Conservation (phyloP, 2,797 vertebrate species). For the Staurois parvus region DNA sequence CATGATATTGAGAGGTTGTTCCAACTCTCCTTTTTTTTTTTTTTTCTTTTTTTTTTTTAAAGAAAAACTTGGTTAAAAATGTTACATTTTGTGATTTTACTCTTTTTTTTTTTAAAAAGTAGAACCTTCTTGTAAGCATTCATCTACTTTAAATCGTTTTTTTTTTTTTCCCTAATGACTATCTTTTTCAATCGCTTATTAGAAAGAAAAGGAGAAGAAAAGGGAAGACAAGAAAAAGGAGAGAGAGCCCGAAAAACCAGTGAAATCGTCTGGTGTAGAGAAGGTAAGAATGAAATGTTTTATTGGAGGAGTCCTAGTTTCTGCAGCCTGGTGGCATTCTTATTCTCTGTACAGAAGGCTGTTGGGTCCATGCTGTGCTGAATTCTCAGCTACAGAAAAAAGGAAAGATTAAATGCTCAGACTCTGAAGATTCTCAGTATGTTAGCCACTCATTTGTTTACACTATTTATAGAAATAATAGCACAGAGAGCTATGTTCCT, state of each 20-base stretch:
- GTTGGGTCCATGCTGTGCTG: background rate
- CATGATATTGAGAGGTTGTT: no score
- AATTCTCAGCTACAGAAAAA: background rate
- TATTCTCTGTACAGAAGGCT: background rate
- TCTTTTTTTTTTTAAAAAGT: no score
- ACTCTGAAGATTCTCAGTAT: background rate
- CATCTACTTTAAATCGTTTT: no score
- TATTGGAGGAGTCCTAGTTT: background rate
- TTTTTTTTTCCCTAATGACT: background rate
- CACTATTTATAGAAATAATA: background rate
- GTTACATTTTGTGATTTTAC: no score
- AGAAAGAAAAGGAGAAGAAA: conserved; percentile 94
- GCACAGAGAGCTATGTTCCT: background rate
- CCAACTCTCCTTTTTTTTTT: no score
- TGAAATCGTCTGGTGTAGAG: conserved; percentile 79
- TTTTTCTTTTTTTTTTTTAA: no score
- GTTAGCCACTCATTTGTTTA: background rate
- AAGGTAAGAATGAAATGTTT: conserved; percentile 81
- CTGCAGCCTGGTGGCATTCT: background rate
- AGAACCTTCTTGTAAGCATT: no score
- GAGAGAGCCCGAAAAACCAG: conserved; percentile 84
- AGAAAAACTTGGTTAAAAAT: no score
- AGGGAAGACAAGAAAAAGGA: conserved; percentile 93
- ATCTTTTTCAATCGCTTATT: conserved; percentile 5
- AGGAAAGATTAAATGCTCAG: background rate